phyloP scores from a whole-genome alignment of 2,888 invertebrate species.

The Carpatolechia fugitivella region DNA sequence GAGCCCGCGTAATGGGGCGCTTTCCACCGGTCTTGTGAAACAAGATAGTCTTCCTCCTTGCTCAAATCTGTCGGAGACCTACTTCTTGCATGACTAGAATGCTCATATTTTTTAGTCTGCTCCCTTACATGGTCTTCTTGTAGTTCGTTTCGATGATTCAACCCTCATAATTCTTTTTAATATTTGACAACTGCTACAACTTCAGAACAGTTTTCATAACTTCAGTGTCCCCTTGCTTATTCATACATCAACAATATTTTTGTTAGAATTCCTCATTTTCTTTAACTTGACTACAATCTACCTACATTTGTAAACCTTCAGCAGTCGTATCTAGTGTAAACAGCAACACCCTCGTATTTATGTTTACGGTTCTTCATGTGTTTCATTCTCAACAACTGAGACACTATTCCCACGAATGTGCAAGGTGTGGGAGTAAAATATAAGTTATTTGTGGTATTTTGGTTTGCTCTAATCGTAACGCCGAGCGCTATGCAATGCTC shows the following conservation, averaged over 20 bases:
- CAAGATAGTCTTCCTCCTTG: constrained; percentile 31
- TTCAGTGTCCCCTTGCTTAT: too few species aligned
- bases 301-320: too few species aligned
- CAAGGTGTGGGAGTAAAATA: constrained; percentile 5
- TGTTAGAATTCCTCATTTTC: too few species aligned
- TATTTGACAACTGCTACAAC: too few species aligned
- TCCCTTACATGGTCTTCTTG: too few species aligned
- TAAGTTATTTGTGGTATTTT: constrained; percentile 1
- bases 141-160: too few species aligned
- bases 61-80: constrained; percentile 7
- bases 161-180: too few species aligned
- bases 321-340: constrained; percentile 6
- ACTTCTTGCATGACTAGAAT: constrained; percentile 3
- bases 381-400: background rate
- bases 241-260: too few species aligned
- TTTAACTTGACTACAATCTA: too few species aligned
- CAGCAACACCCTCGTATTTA: constrained; percentile 17
- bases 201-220: too few species aligned
- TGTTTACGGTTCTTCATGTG: constrained; percentile 12
- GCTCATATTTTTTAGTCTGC: background rate
- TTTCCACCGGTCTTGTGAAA: constrained; percentile 43
- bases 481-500: too few species aligned
- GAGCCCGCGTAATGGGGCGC: constrained; percentile 55
- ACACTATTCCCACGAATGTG: constrained; percentile 14
- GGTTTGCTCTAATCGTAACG: too few species aligned